phyloP scores from a whole-genome alignment of 2,113 vertebrate species.

The Andinoacara biseriatus region DNA sequence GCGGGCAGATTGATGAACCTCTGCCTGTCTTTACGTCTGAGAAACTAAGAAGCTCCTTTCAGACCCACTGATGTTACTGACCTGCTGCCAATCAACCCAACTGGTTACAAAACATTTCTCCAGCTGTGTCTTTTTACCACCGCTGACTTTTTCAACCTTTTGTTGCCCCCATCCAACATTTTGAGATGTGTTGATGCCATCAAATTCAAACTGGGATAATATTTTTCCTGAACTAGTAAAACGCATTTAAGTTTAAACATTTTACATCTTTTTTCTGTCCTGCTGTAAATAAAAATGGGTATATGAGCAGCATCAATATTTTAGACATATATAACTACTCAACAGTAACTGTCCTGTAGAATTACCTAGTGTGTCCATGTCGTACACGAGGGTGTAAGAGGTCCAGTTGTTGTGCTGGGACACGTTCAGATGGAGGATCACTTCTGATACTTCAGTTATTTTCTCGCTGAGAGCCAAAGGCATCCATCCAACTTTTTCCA shows the following conservation, averaged over 20 bases:
- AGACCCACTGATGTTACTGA: background rate
- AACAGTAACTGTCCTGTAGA: background rate
- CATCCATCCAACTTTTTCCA: background rate
- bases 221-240: background rate
- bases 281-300: no score
- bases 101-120: background rate
- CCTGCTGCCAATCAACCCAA: background rate
- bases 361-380: constrained; percentile 8
- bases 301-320: no score
- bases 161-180: background rate
- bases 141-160: background rate
- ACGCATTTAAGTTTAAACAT: background rate
- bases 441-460: fast-evolving
- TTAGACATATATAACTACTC: background rate
- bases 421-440: constrained; percentile 44
- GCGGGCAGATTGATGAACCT: background rate
- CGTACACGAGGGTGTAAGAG: background rate
- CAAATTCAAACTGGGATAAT: background rate
- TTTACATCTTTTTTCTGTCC: no score
- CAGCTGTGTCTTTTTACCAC: background rate
- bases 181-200: no score
- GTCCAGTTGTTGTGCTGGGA: constrained; percentile 7
- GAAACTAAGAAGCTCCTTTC: background rate
- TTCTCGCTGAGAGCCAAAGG: background rate
- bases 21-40: background rate